Base-by-base conservation (phyloP, 2,797 vertebrate genomes). In the Petrocephalus sullivani region DNA sequence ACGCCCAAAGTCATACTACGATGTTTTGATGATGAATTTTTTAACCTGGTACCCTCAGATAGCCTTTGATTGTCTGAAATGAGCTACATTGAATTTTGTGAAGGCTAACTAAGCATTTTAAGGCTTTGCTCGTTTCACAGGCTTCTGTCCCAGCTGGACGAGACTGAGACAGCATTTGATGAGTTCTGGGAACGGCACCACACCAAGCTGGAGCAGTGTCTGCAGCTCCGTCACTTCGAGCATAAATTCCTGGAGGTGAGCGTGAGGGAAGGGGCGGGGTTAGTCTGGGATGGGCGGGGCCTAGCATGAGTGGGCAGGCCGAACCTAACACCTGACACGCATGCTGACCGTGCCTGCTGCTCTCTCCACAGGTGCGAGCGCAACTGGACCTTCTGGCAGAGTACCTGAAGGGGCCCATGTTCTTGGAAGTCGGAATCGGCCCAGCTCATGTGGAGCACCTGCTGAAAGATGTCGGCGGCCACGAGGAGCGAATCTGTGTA, bases 141-240 rank as follows among this genome's bases (percentile, higher is more conserved):
- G 91, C 96, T 99, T 89, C 92, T 99, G 90, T 96, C 96, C 90
- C 98, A 99, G 90, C 94, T 99, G 91, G 95, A 97, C 5, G 98
- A 99, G 94, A 99, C 98, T 0, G 97, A 98, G 92, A 92, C 94
- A 0, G 98, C 98, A 37, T 99, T 99, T 88, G 98, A 99, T 89
- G 97, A 98, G 91, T 99, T 99, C 94, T 99, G 98, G 98, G 93
- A 95, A 58, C 96, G 97, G 88, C 98, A 99, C 91, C 96, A 98
- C 88, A 96, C 96, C 93, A 99, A 99, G 90, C 95, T 99, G 88
- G 95, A 98, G 84, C 98, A 99, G 92, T 99, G 98, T 91, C 94
- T 99, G 88, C 95, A 94, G 86, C 97, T 99, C 64, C 96, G 98
- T 71, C 95, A 97, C 92, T 99, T 99, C 91, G 97, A 99, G 93